Evolutionary conservation across 2,888 invertebrate genomes (phyloP), one percentile per base, ranked within the genome.

Genomic region (Norana najaformis): DNA sequence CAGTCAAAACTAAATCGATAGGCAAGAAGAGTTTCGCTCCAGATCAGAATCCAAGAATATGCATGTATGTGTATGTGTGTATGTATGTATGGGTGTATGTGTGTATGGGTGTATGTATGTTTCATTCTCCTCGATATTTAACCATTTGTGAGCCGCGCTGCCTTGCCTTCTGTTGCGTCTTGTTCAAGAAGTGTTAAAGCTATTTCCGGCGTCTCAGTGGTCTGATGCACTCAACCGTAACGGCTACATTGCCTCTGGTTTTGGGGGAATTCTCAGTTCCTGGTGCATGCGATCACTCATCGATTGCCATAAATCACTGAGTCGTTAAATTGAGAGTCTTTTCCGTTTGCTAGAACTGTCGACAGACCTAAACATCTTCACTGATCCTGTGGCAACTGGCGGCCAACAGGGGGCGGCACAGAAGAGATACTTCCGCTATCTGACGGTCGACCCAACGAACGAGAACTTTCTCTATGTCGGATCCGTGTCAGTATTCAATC

Each of bases 401-500:
- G 88, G 39, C 23, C 88, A 88, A 18, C 88, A 88, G 39, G 47
- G 39, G 34, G 5, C 34, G 18, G 16, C 41, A 35, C n/a, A 0
- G 85, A 85, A 85, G 8, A 23, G 89, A n/a, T 53, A 89, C 89
- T 89, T 89, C 47, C 89, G 89, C 18, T 89, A 89, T 37, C 82
- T 89, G 0, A 36, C 69, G 0, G 53, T 53, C 37, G 89, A 89
- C 36, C 89, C 89, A 0, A 69, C 53, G 20, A 89, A 89, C 69
- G 89, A 89, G 11, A 41, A 89, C 41, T 89, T 34, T 37, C 89
- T 89, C 34, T 89, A 89, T n/a, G 53, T 89, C 69, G 89, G 89
- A 34, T 41, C 89, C 0, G 89, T 89, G 89, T 89, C 16, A 47
- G 89, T 89, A 8, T 36, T n/a, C 5, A 20, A 4, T 85, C 38